phyloP scores from a whole-genome alignment of 2,888 invertebrate species.

The Watsonalla cultraria region DNA sequence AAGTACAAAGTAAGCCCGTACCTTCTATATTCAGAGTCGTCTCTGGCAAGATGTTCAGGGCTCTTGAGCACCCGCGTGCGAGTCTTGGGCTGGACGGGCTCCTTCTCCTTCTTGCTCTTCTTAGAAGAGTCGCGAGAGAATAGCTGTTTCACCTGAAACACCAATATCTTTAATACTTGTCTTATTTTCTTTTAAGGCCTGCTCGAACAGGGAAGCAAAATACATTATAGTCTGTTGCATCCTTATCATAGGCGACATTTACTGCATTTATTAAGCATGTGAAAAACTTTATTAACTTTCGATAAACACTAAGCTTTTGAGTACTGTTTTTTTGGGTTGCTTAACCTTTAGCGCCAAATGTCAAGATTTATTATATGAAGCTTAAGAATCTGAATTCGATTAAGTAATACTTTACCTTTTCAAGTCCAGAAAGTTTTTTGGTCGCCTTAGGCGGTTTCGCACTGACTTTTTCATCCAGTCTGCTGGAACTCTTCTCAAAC shows the following conservation, averaged over 20 bases:
- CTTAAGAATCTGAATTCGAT: neutral
- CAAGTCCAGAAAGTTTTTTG: conserved; percentile 84
- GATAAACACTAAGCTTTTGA: too few relatives aligned
- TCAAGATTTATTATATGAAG: too few relatives aligned
- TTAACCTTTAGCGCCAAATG: too few relatives aligned
- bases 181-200: neutral
- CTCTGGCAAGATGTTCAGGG: conserved; percentile 73
- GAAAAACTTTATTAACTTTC: too few relatives aligned
- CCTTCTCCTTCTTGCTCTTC: conserved; percentile 83
- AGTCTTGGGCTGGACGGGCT: conserved; percentile 70
- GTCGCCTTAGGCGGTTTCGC: conserved; percentile 79
- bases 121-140: conserved; percentile 85
- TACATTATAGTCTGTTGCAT: too few relatives aligned
- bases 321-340: too few relatives aligned
- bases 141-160: conserved; percentile 82
- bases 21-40: conserved; percentile 71
- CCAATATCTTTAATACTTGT: conserved; percentile 1
- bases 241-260: too few relatives aligned
- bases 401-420: conserved; percentile 75
- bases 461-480: conserved; percentile 73
- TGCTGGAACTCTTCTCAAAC: conserved; percentile 69
- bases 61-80: conserved; percentile 77
- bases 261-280: too few relatives aligned
- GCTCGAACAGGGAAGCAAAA: neutral
- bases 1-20: conserved; percentile 17